Evolutionary conservation across 1,140 invertebrate genomes (phyloP), one percentile per base, ranked within the genome.

Genomic region (Liolophura sinensis): DNA sequence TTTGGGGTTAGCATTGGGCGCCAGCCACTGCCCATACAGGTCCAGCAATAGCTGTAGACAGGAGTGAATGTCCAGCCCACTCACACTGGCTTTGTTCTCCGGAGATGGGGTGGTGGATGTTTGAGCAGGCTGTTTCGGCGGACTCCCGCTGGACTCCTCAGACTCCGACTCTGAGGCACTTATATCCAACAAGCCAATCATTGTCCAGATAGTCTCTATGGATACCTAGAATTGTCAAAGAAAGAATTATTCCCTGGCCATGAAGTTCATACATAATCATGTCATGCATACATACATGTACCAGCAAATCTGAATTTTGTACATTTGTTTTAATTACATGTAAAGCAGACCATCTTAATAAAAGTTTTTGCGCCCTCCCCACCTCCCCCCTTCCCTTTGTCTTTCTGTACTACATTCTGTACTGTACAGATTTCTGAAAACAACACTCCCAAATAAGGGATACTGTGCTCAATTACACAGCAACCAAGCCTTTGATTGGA

Each of bases 11-110:
- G 84, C 85, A 49, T 82, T 76, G 22, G 87, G 82, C 40, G 88
- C 86, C 61, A 92, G 84, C 90, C 92, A 92, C 49, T 92, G 90
- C 0, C 89, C 87, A 67, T 92, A 93, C 5, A 94, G 87, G 75
- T 95, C 93, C 67, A 94, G 86, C 0, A 95, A 81, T 72, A 95
- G 91, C 76, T 92, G 91, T n/a, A 95, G 78, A 85, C 93, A 96
- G 12, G 93, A 95, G 75, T 92, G 90, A 9, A 95, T 84, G 81
- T 96, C 93, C 5, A 95, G 86, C 1, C 89, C 90, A 61, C 85
- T 86, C 7, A 73, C 54, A 54, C 62, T 1, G 64, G 51, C 20
- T 25, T 64, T 22, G 63, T 61, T 20, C 70, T 60, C 59, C 51
- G 20, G 62, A 69, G 40, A 58, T 66, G 15, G 52, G 52, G 52